Evolutionary conservation across 1,140 invertebrate species (phyloP), one percentile per base, ranked within the genome.

Genomic region (Oreohelix idahoensis): DNA sequence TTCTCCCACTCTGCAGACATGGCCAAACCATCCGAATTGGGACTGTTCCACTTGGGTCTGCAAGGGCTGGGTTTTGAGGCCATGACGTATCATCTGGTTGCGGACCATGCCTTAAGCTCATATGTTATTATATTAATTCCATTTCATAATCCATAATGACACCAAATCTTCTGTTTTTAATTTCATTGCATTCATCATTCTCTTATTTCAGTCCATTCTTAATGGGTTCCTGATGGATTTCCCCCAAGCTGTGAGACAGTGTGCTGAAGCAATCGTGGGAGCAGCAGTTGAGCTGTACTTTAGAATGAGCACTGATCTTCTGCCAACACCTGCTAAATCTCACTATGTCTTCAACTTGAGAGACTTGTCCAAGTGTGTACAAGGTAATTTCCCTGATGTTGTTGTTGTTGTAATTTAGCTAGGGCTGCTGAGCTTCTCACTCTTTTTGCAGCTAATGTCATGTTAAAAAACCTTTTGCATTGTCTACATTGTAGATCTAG

Each of bases 201-300:
- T 23, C 10, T 58, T 58, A 17, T 49, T 17, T 49, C 81, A 95
- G 95, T 93, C 95, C 15, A 96, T 96, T 75, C 89, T 96, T 63
- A 93, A 92, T 86, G 96, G 96, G 0, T 97, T 97, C 90, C 93
- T 97, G 75, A 87, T 87, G 82, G 92, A 93, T 70, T 93, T 93
- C 87, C 90, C 90, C 35, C 86, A 88, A 20, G 83, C 84, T 8
- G 95, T 97, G 0, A 89, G 92, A 49, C 90, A 92, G 66, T 88
- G 87, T 76, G 88, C 88, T n/a, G 93, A 93, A 73, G 42, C 88
- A 20, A 91, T 93, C 17, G 91, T 93, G 5, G 73, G 84, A 17
- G 90, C 92, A 35, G 92, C 93, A 39, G 92, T 93, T 4, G 93
- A 93, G 84, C 92, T 93, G 17, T 93, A 93, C 83, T 86, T 85